A percentile compares a stretch with the other conserved stretches of the same genome.
Evolutionary conservation across 2,797 vertebrate species (phyloP).

Genomic region (Threskiornis aethiopicus): DNA sequence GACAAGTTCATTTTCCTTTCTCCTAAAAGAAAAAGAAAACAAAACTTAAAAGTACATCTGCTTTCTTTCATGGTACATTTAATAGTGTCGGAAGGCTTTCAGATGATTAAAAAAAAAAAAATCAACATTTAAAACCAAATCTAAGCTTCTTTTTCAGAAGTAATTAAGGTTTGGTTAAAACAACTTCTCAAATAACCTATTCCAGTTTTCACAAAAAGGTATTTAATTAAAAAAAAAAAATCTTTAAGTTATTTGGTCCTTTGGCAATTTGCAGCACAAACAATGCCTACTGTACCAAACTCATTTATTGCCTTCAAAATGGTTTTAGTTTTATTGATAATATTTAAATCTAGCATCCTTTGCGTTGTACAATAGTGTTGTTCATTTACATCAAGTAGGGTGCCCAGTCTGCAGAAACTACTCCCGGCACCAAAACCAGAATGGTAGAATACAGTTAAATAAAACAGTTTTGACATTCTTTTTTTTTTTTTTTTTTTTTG

Average conservation of each 20-base stretch:
- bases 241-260: conserved; percentile 89
- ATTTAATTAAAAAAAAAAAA: conserved; percentile 56
- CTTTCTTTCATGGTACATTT: conserved; percentile 72
- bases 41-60: conserved; percentile 68
- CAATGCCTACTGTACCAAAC: conserved; percentile 85
- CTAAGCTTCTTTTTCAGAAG: conserved; percentile 73
- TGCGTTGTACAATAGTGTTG: conserved; percentile 64
- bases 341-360: conserved; percentile 69
- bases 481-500: conserved; percentile 46
- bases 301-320: conserved; percentile 83
- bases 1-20: conserved; percentile 77
- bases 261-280: conserved; percentile 83
- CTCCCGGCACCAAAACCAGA: conserved; percentile 77
- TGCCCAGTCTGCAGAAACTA: conserved; percentile 77
- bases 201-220: conserved; percentile 76
- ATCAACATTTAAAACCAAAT: conserved; percentile 72
- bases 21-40: conserved; percentile 81
- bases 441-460: conserved; percentile 62
- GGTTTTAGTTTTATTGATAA: conserved; percentile 72
- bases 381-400: conserved; percentile 63
- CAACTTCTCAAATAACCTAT: conserved; percentile 69
- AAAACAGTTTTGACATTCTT: conserved; percentile 62
- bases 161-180: conserved; percentile 74
- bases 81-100: conserved; percentile 73
- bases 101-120: conserved; percentile 66